These are phyloP conservation scores for Homarus gammarus DNA, from an alignment of 2,888 invertebrate species.

Conservation along the genomic window DNA sequence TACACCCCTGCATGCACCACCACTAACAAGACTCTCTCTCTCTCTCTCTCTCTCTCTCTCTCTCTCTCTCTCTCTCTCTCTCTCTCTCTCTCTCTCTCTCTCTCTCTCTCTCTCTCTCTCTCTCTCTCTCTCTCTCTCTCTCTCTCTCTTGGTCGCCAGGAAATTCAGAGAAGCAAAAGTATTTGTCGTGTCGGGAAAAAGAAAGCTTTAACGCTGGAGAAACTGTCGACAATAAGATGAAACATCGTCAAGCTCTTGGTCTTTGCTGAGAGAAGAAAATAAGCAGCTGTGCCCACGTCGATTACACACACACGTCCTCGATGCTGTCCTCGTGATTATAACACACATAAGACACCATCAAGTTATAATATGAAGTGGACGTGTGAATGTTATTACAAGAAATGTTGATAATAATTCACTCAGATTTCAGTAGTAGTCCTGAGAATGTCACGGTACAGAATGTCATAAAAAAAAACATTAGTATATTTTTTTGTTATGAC, in stretches of 20 bases:
- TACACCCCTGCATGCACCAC: neutral
- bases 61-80: conserved; percentile 30
- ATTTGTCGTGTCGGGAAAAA: neutral
- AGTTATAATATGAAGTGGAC: no score
- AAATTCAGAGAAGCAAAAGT: neutral
- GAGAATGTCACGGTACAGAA: no score
- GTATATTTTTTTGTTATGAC: no score
- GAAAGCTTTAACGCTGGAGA: neutral
- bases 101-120: conserved; percentile 1
- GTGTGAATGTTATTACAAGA: no score
- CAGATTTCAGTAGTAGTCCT: no score
- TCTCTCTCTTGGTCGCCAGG: neutral
- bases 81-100: conserved; percentile 30
- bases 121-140: conserved; percentile 34
- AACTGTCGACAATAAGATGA: neutral
- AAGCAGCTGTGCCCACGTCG: neutral
- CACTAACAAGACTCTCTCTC: neutral
- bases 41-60: conserved; percentile 23
- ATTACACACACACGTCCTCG: no score
- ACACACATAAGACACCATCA: no score
- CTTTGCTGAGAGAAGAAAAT: neutral
- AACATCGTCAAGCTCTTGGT: neutral
- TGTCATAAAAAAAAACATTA: no score
- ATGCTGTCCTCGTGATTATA: no score
- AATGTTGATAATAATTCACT: no score